phyloP scores from a whole-genome alignment of 2,113 vertebrate species.

The Python bivittatus region DNA sequence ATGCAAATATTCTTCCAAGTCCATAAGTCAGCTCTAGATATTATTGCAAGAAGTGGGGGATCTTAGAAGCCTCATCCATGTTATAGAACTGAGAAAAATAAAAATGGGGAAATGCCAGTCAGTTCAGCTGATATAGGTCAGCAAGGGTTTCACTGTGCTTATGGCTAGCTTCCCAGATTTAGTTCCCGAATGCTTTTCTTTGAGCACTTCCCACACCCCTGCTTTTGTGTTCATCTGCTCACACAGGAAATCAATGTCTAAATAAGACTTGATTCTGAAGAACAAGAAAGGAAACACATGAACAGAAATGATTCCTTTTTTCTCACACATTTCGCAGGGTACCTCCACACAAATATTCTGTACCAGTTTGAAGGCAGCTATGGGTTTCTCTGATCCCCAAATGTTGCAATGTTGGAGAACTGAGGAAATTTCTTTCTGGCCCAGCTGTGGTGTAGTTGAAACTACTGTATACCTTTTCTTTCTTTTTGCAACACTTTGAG shows the following conservation, averaged over 20 bases:
- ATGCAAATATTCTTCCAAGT: neutral
- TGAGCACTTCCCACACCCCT: neutral
- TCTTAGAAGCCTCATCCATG: neutral
- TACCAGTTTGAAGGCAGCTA: neutral
- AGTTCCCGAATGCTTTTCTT: neutral
- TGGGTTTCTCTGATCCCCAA: neutral
- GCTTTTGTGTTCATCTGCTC: neutral
- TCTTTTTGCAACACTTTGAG: neutral
- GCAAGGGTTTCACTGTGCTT: neutral
- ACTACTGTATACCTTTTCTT: neutral
- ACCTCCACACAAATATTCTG: neutral
- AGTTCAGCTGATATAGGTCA: neutral
- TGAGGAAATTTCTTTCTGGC: neutral
- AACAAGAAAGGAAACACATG: neutral
- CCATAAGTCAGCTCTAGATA: neutral
- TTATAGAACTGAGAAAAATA: neutral
- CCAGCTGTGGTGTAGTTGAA: neutral
- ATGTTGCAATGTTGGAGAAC: neutral
- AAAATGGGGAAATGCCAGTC: neutral
- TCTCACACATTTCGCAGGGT: neutral
- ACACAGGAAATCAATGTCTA: constrained; percentile 11
- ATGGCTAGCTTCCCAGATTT: neutral
- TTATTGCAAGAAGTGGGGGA: neutral
- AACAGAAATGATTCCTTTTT: neutral
- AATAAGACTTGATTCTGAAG: neutral